Evolutionary conservation across 2,888 invertebrate species (phyloP).

Genomic region (Cremastinae sp.): DNA sequence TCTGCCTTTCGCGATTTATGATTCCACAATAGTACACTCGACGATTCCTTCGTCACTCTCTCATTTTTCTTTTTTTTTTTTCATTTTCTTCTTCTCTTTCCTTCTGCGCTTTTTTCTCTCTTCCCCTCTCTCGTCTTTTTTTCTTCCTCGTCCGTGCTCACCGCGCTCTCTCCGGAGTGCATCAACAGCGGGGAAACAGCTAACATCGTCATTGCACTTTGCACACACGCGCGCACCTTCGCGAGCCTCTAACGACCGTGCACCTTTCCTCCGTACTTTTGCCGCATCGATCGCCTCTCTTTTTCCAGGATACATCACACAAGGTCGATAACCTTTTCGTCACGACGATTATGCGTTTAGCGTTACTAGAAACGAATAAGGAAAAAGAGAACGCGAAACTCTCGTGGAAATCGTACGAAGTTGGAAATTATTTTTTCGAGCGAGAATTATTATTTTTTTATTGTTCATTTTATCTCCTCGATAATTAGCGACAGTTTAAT

Average conservation of each 20-base stretch:
- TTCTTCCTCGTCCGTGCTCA: constrained; percentile 33
- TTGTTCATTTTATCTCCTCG: too few species aligned
- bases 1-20: constrained; percentile 68
- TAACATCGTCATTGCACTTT: constrained; percentile 16
- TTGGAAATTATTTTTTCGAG: too few species aligned
- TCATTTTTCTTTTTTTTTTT: not conserved
- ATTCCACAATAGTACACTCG: constrained; percentile 62
- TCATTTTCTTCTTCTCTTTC: not conserved
- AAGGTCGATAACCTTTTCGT: constrained; percentile 45
- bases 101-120: not conserved
- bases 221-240: constrained; percentile 1
- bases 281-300: constrained; percentile 40
- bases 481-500: too few species aligned
- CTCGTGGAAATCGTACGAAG: not conserved
- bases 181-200: constrained; percentile 24
- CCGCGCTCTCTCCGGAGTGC: constrained; percentile 22
- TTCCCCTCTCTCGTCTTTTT: not conserved
- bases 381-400: constrained; percentile 4
- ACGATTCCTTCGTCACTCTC: constrained; percentile 41
- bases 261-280: constrained; percentile 17
- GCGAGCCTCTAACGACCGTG: constrained; percentile 24
- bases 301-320: constrained; percentile 38
- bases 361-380: not conserved
- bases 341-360: constrained; percentile 23
- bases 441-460: too few species aligned